phyloP scores from a whole-genome alignment of 2,113 vertebrate genomes.

The Petromus typicus region DNA sequence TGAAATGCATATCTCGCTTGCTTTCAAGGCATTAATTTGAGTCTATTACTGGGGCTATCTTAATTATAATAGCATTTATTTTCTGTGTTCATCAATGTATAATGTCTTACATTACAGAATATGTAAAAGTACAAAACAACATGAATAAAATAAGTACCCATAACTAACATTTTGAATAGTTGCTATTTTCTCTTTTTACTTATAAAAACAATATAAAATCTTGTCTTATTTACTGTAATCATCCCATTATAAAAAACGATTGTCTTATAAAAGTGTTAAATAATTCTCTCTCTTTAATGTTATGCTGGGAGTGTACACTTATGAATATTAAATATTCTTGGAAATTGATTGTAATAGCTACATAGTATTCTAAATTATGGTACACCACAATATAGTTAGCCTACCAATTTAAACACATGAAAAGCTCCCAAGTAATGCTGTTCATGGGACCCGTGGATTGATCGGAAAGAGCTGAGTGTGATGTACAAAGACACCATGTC shows the following conservation, averaged over 20 bases:
- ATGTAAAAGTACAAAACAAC: background rate
- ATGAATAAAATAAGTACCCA: background rate
- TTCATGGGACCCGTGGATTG: background rate
- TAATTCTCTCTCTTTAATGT: background rate
- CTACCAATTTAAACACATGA: background rate
- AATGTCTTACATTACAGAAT: background rate
- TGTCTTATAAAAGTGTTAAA: background rate
- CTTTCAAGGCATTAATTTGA: background rate
- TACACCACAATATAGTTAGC: background rate
- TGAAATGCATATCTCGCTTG: conserved; percentile 25
- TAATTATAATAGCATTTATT: background rate
- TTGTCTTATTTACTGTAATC: background rate
- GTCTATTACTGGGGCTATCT: background rate
- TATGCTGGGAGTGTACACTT: background rate
- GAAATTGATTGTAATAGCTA: background rate
- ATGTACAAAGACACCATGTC: no score
- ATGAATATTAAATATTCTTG: background rate
- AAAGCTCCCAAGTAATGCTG: background rate
- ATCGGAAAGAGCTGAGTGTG: background rate
- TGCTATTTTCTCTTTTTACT: conserved; percentile 9
- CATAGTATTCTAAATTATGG: background rate
- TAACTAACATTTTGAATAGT: background rate
- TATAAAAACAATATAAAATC: background rate
- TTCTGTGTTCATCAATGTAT: background rate
- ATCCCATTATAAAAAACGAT: background rate